phyloP scores from a whole-genome alignment of 2,113 vertebrate genomes.

The Mustela lutreola region DNA sequence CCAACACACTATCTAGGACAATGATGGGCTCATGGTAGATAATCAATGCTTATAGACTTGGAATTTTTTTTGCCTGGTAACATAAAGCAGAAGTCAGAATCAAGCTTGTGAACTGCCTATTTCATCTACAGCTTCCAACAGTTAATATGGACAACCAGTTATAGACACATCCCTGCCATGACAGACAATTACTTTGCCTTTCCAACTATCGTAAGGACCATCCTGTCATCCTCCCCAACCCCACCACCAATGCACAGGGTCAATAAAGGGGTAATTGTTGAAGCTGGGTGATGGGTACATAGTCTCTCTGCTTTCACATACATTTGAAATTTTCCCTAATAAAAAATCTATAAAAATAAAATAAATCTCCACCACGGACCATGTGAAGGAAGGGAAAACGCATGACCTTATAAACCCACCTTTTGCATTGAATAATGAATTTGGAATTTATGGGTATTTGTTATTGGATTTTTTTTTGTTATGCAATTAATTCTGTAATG shows the following conservation, averaged over 20 bases:
- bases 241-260: not conserved
- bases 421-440: conserved; percentile 47
- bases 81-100: not conserved
- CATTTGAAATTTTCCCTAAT: conserved; percentile 26
- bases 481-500: conserved; percentile 26
- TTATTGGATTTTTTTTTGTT: conserved; percentile 32
- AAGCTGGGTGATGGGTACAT: not conserved
- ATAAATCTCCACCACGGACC: not conserved
- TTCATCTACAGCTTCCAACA: not conserved
- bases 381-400: not conserved
- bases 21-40: not conserved
- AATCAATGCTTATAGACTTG: not conserved
- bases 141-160: not conserved
- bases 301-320: not conserved
- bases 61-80: not conserved
- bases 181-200: not conserved
- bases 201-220: not conserved
- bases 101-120: not conserved
- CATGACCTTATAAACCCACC: not conserved
- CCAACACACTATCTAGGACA: not conserved
- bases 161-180: not conserved
- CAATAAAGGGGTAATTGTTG: not conserved
- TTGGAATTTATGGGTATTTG: conserved; percentile 33
- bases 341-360: conserved; percentile 46
- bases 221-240: not conserved